phyloP scores from a whole-genome alignment of 2,888 invertebrate genomes.

The Eupithecia tripunctaria region DNA sequence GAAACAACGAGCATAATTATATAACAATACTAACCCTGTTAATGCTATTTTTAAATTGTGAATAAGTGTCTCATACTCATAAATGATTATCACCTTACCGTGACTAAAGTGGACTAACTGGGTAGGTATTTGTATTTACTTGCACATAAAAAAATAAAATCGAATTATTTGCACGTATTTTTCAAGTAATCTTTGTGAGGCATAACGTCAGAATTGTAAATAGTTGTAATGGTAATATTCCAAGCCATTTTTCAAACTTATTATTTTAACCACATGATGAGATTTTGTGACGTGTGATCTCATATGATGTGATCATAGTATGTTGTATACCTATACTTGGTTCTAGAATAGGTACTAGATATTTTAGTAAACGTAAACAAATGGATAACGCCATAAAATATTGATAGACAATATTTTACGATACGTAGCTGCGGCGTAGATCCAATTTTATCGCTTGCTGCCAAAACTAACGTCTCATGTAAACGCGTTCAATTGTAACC shows the following conservation, averaged over 20 bases:
- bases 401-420: too few species aligned
- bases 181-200: neutral
- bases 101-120: neutral
- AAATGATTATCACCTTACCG: neutral
- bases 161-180: neutral
- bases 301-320: too few species aligned
- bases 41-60: neutral
- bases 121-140: neutral
- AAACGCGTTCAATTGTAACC: too few species aligned
- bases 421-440: too few species aligned
- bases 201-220: neutral
- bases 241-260: neutral
- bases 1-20: too few species aligned
- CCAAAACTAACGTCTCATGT: too few species aligned
- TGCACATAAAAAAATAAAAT: neutral
- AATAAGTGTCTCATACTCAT: neutral
- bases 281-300: neutral
- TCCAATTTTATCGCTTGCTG: too few species aligned
- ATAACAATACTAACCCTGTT: too few species aligned
- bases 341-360: too few species aligned
- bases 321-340: too few species aligned
- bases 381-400: too few species aligned
- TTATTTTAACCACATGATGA: neutral
- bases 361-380: too few species aligned
- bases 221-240: neutral